These are phyloP conservation scores for Drosophila nasuta DNA, from an alignment of 1,140 invertebrate species.

Conservation along the genomic window DNA sequence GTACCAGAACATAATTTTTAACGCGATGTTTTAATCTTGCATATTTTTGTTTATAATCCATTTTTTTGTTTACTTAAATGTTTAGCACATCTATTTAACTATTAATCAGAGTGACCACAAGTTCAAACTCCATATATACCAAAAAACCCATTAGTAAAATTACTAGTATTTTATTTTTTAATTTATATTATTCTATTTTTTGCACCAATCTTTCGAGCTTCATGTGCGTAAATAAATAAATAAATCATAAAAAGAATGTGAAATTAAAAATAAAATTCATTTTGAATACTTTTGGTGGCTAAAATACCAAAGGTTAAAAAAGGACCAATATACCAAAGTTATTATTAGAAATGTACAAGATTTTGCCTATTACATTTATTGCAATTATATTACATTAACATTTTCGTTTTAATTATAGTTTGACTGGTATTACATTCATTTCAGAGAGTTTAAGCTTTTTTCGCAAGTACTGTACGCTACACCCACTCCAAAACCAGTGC, in stretches of 20 bases:
- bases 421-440: conserved; percentile 39
- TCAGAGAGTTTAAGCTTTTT: conserved; percentile 86
- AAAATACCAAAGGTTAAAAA: too few relatives aligned
- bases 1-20: conserved; percentile 86
- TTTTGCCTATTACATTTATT: background rate
- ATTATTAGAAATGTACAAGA: too few relatives aligned
- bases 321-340: too few relatives aligned
- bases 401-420: conserved; percentile 56
- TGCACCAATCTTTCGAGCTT: too few relatives aligned
- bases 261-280: too few relatives aligned
- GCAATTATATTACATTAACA: conserved; percentile 12
- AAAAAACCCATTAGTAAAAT: background rate
- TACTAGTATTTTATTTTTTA: too few relatives aligned
- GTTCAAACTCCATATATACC: background rate
- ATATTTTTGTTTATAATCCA: conserved; percentile 86
- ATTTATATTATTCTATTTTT: background rate
- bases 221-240: too few relatives aligned
- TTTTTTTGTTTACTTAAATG: conserved; percentile 83
- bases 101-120: background rate
- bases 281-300: too few relatives aligned
- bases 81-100: background rate
- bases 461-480: conserved; percentile 92
- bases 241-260: too few relatives aligned
- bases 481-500: conserved; percentile 90
- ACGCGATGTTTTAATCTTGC: conserved; percentile 76